Evolutionary conservation across 2,797 vertebrate genomes (phyloP), one percentile per base, ranked within the genome.

Genomic region (Valencia hispanica): DNA sequence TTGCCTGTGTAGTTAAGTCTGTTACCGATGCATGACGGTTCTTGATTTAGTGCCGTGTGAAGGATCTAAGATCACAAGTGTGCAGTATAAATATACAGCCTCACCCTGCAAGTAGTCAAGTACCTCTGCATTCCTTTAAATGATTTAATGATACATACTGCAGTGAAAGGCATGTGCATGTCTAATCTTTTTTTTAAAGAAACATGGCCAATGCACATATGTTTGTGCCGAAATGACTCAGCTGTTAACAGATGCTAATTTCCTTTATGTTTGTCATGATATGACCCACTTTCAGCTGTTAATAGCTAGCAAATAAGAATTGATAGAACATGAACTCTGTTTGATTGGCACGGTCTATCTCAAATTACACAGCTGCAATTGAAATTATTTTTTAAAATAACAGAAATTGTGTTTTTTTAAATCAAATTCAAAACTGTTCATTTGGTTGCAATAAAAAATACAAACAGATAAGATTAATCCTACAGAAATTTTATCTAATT

Each of bases 61-160:
- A 63, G 59, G 32, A 63, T 63, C 32, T 34, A 63, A 63, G 59
- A 63, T 63, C 32, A 63, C 59, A 63, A 63, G 32, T 63, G 59
- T 20, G 59, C 59, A 63, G 8, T 20, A 20, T 36, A 63, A 34
- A 63, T 63, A 59, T 59, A 27, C 57, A 59, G 14, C 57, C 57
- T 59, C 57, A 63, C 32, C 32, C 59, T 63, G 18, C 0, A 20
- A 20, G 32, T 9, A 63, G 59, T 34, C 2, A 8, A 63, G 59
- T 36, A 34, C 32, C 18, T 63, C 59, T 10, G 32, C 32, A 34
- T 63, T 63, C 15, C 59, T 36, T 10, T 4, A 36, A 63, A 34
- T 63, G 3, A 63, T 63, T 63, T 63, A 63, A 11, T 20, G 17
- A 63, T 36, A 20, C 10, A 17, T 32, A 63, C 18, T 11, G 59